These are phyloP conservation scores for Nibea coibor DNA, from an alignment of 2,113 vertebrate genomes.

Conservation along the genomic window DNA sequence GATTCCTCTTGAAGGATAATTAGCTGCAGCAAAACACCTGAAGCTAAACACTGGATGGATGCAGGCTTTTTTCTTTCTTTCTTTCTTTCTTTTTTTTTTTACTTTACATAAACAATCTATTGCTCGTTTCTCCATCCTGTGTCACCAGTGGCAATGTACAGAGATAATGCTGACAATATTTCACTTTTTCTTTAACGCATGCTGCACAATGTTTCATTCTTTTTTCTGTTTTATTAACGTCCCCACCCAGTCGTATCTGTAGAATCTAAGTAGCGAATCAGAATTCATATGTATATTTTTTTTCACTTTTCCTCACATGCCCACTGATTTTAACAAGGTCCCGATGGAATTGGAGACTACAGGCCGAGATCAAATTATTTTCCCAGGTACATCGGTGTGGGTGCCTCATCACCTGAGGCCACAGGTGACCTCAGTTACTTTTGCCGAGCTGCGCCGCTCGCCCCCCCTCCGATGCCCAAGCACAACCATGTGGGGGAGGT, in stretches of 20 bases:
- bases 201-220: too few species aligned
- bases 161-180: background rate
- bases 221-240: background rate
- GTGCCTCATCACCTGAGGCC: conserved; percentile 62
- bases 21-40: background rate
- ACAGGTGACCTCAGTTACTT: conserved; percentile 80
- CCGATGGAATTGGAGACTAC: conserved; percentile 82
- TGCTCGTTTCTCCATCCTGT: background rate
- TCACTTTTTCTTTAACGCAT: background rate
- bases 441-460: conserved; percentile 61
- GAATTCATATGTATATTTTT: background rate
- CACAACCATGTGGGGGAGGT: conserved; percentile 71
- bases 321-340: conserved; percentile 74
- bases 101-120: background rate
- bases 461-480: conserved; percentile 51
- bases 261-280: background rate
- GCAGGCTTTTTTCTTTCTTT: background rate
- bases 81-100: background rate
- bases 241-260: background rate
- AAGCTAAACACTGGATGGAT: background rate
- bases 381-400: conserved; percentile 69
- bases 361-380: conserved; percentile 75
- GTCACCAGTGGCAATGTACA: background rate
- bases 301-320: background rate
- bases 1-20: background rate